A percentile compares a stretch with the other conserved stretches of the same genome.
phyloP scores from a whole-genome alignment of 2,888 invertebrate genomes.

The Cataglyphis rosenhaueri region DNA sequence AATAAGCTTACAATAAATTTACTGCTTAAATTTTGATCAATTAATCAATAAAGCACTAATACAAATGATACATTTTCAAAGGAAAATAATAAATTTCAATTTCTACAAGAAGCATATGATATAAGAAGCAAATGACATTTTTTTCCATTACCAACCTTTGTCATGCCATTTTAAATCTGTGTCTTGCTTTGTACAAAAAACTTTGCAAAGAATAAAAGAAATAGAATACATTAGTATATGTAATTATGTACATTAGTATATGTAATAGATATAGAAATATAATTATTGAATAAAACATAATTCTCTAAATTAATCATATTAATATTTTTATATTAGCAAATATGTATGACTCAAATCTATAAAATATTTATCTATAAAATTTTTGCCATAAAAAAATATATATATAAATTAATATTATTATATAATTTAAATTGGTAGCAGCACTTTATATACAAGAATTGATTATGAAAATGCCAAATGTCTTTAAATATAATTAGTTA shows the following conservation, averaged over 20 bases:
- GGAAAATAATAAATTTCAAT: neutral
- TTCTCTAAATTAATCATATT: neutral
- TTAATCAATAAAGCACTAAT: neutral
- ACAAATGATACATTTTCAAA: neutral
- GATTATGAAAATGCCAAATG: neutral
- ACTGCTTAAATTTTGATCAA: neutral
- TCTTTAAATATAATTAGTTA: neutral
- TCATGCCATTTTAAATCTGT: neutral
- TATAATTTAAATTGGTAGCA: neutral
- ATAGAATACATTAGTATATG: neutral
- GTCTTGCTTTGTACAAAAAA: neutral
- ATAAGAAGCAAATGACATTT: neutral
- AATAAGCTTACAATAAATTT: neutral
- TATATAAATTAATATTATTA: neutral
- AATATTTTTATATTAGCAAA: neutral
- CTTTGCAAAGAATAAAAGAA: neutral
- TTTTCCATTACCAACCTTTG: neutral
- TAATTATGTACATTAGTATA: too few relatives aligned
- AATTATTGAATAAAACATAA: neutral
- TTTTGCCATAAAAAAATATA: neutral
- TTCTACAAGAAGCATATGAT: neutral
- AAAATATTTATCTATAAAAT: neutral
- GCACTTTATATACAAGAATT: neutral
- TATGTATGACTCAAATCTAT: neutral
- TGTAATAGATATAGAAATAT: too few relatives aligned